Evolutionary conservation across 2,113 vertebrate species (phyloP), one percentile per base, ranked within the genome.

Genomic region (Oostethus manadensis): DNA sequence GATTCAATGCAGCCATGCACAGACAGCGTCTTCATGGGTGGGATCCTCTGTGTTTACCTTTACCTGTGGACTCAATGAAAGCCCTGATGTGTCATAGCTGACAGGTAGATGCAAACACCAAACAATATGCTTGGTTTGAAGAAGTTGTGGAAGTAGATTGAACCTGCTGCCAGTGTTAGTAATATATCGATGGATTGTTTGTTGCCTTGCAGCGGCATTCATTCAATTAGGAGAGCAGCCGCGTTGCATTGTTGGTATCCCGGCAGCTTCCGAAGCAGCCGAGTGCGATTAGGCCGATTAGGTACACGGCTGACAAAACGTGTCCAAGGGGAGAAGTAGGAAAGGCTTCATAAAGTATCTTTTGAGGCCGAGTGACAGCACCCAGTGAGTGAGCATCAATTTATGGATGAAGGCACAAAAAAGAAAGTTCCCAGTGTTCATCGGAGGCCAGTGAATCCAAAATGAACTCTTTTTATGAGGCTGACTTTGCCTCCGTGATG

Each of bases 401-500:
- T 87, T 87, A 90, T 87, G 85, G 76, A 82, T 14, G 74, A 67
- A 55, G 74, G 74, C 71, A 86, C 85, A 88, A 83, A 87, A 87
- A 84, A 61, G 81, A 83, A 87, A 83, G 84, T 86, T 84, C 84
- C 77, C 87, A 83, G 79, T 87, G 79, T 88, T 88, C 82, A 87
- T 85, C 46, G 78, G 72, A 80, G 74, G 76, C 78, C 76, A 84
- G 83, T 88, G 83, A 88, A 89, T 88, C 77, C 77, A 88, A 87
- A 87, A 89, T 88, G 87, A 89, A 89, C 85, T 89, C 81, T 78
- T 86, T 90, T 90, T 90, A 89, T 88, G 82, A 87, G 84, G 79
- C 80, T 76, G 78, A 86, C 84, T 79, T 78, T 86, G 82, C 80
- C 73, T 76, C 73, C 38, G 72, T 33, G 77, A 86, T 82, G 83